These are phyloP conservation scores for Brenthis daphne DNA, from an alignment of 2,888 invertebrate species.

Conservation along the genomic window DNA sequence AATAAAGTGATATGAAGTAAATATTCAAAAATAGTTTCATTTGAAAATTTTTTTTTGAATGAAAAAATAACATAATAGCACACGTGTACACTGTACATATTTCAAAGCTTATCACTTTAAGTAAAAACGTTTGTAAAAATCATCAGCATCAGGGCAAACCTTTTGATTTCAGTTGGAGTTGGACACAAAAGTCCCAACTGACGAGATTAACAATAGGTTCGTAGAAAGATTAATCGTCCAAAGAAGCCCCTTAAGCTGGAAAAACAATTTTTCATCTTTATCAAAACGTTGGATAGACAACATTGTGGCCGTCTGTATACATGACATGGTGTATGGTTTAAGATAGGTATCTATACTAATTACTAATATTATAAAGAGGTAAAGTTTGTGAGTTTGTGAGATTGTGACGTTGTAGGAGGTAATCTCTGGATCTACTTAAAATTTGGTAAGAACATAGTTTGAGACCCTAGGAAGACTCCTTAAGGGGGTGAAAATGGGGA, in stretches of 20 bases:
- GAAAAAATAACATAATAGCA: neutral
- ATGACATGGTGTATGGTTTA: neutral
- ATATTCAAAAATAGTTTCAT: no score
- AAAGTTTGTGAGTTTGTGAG: no score
- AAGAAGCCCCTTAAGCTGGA: slow-evolving; percentile 69
- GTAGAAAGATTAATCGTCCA: slow-evolving; percentile 78
- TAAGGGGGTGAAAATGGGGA: no score
- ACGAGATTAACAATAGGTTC: slow-evolving; percentile 73
- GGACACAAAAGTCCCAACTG: slow-evolving; percentile 72
- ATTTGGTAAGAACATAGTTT: no score
- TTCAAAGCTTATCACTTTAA: neutral
- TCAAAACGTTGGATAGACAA: slow-evolving; percentile 67
- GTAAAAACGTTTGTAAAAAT: slow-evolving; percentile 51
- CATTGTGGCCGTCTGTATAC: slow-evolving; percentile 48
- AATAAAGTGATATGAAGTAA: no score
- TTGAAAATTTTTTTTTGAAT: no score
- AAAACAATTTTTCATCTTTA: slow-evolving; percentile 80
- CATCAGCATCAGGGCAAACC: slow-evolving; percentile 61
- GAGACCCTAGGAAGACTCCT: no score
- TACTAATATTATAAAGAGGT: no score
- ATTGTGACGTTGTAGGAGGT: no score
- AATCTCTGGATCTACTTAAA: no score
- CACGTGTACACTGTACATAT: neutral
- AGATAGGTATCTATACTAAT: neutral
- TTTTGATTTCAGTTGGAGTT: slow-evolving; percentile 71